Conservation (phyloP, 1,140 invertebrate species). For the Drosophila sulfurigaster region DNA sequence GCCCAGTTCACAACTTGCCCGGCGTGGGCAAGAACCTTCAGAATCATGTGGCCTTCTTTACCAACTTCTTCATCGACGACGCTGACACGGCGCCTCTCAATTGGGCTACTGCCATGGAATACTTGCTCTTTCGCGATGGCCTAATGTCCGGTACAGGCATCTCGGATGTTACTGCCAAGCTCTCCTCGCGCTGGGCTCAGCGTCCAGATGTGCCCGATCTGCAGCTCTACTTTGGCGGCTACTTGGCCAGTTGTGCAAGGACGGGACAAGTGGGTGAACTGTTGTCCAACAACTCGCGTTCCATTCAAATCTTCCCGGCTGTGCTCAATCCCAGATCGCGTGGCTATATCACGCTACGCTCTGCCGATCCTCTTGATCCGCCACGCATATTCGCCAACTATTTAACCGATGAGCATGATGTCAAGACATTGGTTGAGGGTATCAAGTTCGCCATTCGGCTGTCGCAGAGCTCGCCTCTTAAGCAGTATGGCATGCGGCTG, state of each 20-base stretch:
- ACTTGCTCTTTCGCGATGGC: conserved; percentile 92
- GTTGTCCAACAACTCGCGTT: conserved; percentile 87
- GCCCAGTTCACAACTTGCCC: conserved; percentile 90
- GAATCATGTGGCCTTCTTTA: conserved; percentile 92
- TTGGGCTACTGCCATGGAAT: conserved; percentile 95
- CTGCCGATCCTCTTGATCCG: conserved; percentile 90
- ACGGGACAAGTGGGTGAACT: conserved; percentile 93
- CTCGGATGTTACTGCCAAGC: conserved; percentile 92
- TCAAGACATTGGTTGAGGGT: conserved; percentile 90
- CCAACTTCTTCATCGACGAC: conserved; percentile 92
- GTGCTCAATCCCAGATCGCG: conserved; percentile 92
- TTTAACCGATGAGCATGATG: conserved; percentile 90
- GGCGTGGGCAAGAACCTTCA: conserved; percentile 95
- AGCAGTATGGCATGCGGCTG: conserved; percentile 89
- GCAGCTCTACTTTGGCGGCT: conserved; percentile 94
- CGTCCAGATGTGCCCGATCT: conserved; percentile 93
- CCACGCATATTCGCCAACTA: conserved; percentile 95
- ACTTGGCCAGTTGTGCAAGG: conserved; percentile 92
- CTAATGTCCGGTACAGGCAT: conserved; percentile 94
- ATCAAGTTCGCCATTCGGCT: conserved; percentile 90
- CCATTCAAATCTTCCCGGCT: conserved; percentile 88
- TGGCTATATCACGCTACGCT: conserved; percentile 90
- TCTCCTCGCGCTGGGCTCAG: conserved; percentile 92
- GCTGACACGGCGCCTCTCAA: conserved; percentile 92
- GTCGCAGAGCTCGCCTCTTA: conserved; percentile 89